Percentiles rank a stretch among this genome's conserved stretches.
These are phyloP conservation scores for Caenorhabditis macrosperma DNA, from an alignment of 2,888 invertebrate genomes.

Conservation along the genomic window DNA sequence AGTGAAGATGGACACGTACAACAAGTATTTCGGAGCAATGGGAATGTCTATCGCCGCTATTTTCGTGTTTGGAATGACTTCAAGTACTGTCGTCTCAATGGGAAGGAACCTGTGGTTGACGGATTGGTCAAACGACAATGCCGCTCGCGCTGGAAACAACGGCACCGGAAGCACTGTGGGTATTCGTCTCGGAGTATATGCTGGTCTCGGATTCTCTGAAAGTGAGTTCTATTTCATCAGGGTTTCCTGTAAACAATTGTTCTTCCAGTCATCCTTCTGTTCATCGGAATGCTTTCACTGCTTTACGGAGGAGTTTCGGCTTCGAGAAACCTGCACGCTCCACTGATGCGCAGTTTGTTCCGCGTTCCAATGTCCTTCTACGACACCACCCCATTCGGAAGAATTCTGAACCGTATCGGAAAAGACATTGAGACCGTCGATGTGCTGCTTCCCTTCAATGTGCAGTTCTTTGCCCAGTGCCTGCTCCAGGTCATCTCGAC, in stretches of 20 bases:
- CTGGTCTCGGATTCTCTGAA: slow-evolving; percentile 78
- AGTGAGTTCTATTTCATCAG: too few species aligned
- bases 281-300: slow-evolving; percentile 78
- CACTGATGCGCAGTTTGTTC: slow-evolving; percentile 77
- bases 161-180: slow-evolving; percentile 61
- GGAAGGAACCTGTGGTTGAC: slow-evolving; percentile 79
- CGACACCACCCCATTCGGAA: slow-evolving; percentile 79
- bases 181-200: slow-evolving; percentile 76
- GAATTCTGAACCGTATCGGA: slow-evolving; percentile 78
- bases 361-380: slow-evolving; percentile 79
- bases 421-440: slow-evolving; percentile 80
- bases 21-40: slow-evolving; percentile 78
- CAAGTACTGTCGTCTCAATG: slow-evolving; percentile 76
- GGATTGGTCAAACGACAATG: slow-evolving; percentile 79
- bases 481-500: slow-evolving; percentile 78
- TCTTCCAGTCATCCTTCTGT: slow-evolving; percentile 72
- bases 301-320: slow-evolving; percentile 78
- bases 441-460: slow-evolving; percentile 77
- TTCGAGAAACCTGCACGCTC: slow-evolving; percentile 76
- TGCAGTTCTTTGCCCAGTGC: slow-evolving; percentile 78
- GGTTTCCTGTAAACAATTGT: not conserved
- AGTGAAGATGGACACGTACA: slow-evolving; percentile 76
- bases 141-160: slow-evolving; percentile 49
- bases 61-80: slow-evolving; percentile 75
- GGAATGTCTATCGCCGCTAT: slow-evolving; percentile 68